A percentile compares a stretch with the other conserved stretches of the same genome.
Conservation (phyloP, 2,888 invertebrate species). For the Lasius platythorax region DNA sequence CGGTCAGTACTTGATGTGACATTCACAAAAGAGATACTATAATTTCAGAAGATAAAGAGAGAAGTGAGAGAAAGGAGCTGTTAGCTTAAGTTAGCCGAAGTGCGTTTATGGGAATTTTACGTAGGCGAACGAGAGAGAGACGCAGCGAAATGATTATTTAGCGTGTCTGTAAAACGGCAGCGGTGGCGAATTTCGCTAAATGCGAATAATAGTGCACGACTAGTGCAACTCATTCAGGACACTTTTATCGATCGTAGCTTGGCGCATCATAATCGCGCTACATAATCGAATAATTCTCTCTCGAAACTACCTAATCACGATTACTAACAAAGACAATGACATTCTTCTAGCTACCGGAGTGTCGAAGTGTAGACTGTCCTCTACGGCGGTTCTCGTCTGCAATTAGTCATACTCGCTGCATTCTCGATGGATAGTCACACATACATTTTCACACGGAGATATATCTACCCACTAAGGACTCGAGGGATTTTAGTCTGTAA, state of each 20-base stretch:
- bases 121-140: background rate
- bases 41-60: background rate
- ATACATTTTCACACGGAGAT: conserved; percentile 66
- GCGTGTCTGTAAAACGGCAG: conserved; percentile 2
- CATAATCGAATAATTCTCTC: background rate
- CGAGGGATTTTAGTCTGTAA: conserved; percentile 71
- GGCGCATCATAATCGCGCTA: conserved; percentile 30
- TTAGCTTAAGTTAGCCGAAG: background rate
- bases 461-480: conserved; percentile 68
- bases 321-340: conserved; percentile 56
- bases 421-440: conserved; percentile 54
- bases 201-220: background rate
- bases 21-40: background rate
- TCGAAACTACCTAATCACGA: conserved; percentile 35
- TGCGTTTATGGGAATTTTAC: background rate
- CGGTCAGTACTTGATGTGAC: background rate
- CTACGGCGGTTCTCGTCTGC: conserved; percentile 11
- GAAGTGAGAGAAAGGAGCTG: background rate
- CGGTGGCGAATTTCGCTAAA: too few species aligned
- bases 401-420: conserved; percentile 14
- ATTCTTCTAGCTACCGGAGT: conserved; percentile 32
- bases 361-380: background rate
- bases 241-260: conserved; percentile 67
- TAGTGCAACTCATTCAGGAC: conserved; percentile 65
- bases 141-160: background rate